phyloP scores from a whole-genome alignment of 1,140 invertebrate species.

The Maconellicoccus hirsutus region DNA sequence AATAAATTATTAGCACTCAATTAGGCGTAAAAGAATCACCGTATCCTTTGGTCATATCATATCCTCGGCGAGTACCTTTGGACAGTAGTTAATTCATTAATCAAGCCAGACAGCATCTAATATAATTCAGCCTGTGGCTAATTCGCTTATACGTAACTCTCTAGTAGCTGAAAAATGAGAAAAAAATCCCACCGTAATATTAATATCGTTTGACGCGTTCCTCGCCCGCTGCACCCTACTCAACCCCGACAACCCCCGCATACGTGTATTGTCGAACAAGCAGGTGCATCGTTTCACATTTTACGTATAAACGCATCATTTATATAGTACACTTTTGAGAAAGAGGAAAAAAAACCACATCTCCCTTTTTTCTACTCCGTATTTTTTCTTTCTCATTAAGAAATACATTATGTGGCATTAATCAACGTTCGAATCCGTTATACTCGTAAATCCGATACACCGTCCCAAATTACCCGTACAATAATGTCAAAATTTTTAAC shows the following conservation, averaged over 20 bases:
- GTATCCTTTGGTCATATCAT: no score
- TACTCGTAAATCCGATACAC: not conserved
- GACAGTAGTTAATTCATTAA: slow-evolving; percentile 14
- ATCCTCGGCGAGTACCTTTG: no score
- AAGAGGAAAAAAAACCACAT: no score
- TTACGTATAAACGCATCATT: not conserved
- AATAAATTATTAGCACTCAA: no score
- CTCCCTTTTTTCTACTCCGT: no score
- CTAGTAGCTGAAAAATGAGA: not conserved
- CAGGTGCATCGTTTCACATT: slow-evolving; percentile 11
- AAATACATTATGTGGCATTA: not conserved
- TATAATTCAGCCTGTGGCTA: slow-evolving; percentile 6
- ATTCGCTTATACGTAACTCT: not conserved
- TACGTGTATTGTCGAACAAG: not conserved
- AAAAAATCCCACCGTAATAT: not conserved
- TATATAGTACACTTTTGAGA: not conserved
- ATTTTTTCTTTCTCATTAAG: not conserved
- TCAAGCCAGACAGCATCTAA: not conserved
- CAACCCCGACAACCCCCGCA: not conserved
- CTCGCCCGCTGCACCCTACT: no score
- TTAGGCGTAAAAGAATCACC: no score
- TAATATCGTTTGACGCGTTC: not conserved
- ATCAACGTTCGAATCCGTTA: not conserved
- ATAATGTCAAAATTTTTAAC: no score
- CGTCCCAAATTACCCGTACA: no score